Evolutionary conservation across 1,140 invertebrate genomes (phyloP).

Genomic region (Drosophila novamexicana): DNA sequence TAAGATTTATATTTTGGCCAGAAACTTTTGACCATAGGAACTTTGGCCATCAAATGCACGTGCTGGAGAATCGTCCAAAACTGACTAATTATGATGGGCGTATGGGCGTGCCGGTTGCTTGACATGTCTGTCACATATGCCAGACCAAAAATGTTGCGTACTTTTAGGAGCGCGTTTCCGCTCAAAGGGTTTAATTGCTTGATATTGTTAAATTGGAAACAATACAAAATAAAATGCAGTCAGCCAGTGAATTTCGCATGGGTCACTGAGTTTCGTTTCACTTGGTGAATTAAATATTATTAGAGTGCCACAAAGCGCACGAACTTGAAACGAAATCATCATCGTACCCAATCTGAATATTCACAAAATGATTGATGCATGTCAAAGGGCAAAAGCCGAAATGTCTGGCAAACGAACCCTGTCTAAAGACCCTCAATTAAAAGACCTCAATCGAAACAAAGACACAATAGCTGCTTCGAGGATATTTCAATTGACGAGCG

Average conservation of each 20-base stretch:
- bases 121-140: slow-evolving; percentile 59
- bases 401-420: slow-evolving; percentile 8
- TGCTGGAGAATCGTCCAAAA: slow-evolving; percentile 52
- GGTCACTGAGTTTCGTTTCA: slow-evolving; percentile 30
- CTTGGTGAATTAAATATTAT: slow-evolving; percentile 39
- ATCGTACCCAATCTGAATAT: slow-evolving; percentile 6
- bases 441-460: slow-evolving; percentile 32
- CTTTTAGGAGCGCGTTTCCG: slow-evolving; percentile 30
- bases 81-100: slow-evolving; percentile 64
- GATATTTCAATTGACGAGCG: slow-evolving; percentile 24
- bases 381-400: slow-evolving; percentile 37
- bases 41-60: slow-evolving; percentile 70
- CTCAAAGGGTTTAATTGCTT: slow-evolving; percentile 54
- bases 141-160: slow-evolving; percentile 28
- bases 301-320: slow-evolving; percentile 24
- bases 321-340: slow-evolving; percentile 52
- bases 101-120: slow-evolving; percentile 43
- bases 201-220: slow-evolving; percentile 25
- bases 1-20: slow-evolving; percentile 68
- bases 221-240: slow-evolving; percentile 31
- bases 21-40: slow-evolving; percentile 39
- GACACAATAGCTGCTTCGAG: slow-evolving; percentile 13
- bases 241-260: slow-evolving; percentile 45
- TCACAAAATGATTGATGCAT: slow-evolving; percentile 46
- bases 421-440: slow-evolving; percentile 30